Percentiles rank a stretch among this genome's conserved stretches.
Evolutionary conservation across 2,888 invertebrate genomes (phyloP).

Genomic region (Idaea straminata): DNA sequence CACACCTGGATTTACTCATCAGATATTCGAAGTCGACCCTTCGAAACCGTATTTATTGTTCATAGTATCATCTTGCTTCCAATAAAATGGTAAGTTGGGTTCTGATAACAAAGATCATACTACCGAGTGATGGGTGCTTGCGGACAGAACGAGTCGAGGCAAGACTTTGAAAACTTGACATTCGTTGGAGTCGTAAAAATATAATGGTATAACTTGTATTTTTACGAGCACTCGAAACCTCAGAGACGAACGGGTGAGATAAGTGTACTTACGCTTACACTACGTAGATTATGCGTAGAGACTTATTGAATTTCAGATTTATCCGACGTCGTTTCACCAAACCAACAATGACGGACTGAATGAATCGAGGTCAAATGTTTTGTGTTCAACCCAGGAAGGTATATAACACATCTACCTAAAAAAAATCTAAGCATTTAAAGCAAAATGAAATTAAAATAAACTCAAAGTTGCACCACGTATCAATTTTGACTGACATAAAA

Average conservation of each 20-base stretch:
- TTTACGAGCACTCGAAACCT: constrained; percentile 63
- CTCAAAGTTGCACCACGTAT: no score
- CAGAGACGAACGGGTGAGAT: constrained; percentile 49
- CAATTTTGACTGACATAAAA: neutral
- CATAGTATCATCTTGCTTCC: neutral
- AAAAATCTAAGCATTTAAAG: no score
- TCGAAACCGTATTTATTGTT: neutral
- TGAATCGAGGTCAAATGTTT: neutral
- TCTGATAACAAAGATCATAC: constrained; percentile 48
- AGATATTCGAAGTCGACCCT: neutral
- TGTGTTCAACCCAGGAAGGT: neutral
- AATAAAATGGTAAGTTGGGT: constrained; percentile 17
- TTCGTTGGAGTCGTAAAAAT: constrained; percentile 74
- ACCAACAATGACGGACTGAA: neutral
- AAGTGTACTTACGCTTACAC: constrained; percentile 27
- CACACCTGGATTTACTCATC: neutral
- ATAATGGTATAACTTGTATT: constrained; percentile 73
- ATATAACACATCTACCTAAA: neutral
- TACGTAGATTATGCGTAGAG: constrained; percentile 20
- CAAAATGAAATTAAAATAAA: neutral
- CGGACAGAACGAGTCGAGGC: constrained; percentile 33
- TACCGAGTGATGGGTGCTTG: constrained; percentile 11
- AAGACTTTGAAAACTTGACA: constrained; percentile 69
- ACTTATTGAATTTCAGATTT: constrained; percentile 20
- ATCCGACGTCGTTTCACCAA: neutral